Percentiles rank a stretch among this genome's conserved stretches.
These are phyloP conservation scores for Lucilia sericata DNA, from an alignment of 1,140 invertebrate species.

Conservation along the genomic window DNA sequence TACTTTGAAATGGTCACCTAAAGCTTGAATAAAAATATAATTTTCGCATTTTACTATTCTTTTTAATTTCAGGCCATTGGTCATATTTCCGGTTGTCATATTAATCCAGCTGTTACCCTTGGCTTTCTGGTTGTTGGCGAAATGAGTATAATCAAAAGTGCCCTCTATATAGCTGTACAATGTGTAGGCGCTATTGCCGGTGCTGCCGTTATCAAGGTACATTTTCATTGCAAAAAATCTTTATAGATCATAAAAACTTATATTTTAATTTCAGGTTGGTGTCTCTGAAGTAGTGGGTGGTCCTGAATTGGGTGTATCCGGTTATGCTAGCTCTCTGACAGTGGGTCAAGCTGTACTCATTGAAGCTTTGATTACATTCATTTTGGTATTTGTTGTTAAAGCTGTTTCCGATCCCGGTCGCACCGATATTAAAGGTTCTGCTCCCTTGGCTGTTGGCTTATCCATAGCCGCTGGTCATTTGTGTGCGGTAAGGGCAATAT, in stretches of 20 bases:
- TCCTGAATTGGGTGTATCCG: conserved; percentile 72
- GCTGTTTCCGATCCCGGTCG: conserved; percentile 85
- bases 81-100: conserved; percentile 88
- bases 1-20: too few species aligned
- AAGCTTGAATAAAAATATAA: too few species aligned
- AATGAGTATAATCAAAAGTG: conserved; percentile 78
- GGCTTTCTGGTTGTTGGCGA: conserved; percentile 84
- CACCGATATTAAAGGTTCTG: conserved; percentile 85
- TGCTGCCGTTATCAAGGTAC: conserved; percentile 78
- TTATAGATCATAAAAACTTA: background rate
- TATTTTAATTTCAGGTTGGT: conserved; percentile 65
- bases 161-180: conserved; percentile 84
- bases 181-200: conserved; percentile 84
- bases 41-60: background rate
- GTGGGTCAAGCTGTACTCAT: conserved; percentile 81
- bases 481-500: conserved; percentile 75
- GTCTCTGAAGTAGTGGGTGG: conserved; percentile 62
- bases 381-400: conserved; percentile 88
- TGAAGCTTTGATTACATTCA: conserved; percentile 88
- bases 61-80: conserved; percentile 76
- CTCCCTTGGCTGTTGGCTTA: conserved; percentile 89
- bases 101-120: conserved; percentile 89
- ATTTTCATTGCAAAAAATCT: background rate
- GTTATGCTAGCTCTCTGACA: conserved; percentile 68
- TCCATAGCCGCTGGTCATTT: conserved; percentile 87